Conservation (phyloP, 2,113 vertebrate species). For the Tichodroma muraria region DNA sequence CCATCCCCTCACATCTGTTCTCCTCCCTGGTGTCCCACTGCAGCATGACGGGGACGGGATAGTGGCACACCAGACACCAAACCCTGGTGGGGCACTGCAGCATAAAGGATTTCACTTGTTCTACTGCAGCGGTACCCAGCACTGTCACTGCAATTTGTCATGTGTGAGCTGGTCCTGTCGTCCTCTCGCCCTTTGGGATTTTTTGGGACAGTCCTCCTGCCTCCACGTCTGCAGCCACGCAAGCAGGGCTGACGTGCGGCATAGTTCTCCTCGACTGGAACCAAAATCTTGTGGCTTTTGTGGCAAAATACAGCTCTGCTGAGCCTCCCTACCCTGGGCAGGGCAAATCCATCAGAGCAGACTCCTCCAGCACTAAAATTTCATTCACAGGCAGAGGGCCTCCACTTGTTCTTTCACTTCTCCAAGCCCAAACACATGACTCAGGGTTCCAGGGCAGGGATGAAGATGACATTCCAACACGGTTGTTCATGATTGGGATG, state of each 20-base stretch:
- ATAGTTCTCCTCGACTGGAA: background rate
- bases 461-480: background rate
- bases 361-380: background rate
- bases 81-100: too few relatives aligned
- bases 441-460: background rate
- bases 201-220: background rate
- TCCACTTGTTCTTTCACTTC: background rate
- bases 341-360: background rate
- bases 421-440: background rate
- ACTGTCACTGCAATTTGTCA: background rate
- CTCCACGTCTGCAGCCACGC: background rate
- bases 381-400: background rate
- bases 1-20: background rate
- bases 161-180: background rate
- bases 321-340: background rate
- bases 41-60: background rate
- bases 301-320: background rate
- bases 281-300: accelerated
- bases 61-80: background rate
- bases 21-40: background rate
- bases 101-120: background rate
- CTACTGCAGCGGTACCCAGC: accelerated
- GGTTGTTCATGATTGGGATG: accelerated
- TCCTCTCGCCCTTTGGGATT: background rate
- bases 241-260: background rate